Conservation (phyloP, 2,797 vertebrate species). For the Peromyscus eremicus region DNA sequence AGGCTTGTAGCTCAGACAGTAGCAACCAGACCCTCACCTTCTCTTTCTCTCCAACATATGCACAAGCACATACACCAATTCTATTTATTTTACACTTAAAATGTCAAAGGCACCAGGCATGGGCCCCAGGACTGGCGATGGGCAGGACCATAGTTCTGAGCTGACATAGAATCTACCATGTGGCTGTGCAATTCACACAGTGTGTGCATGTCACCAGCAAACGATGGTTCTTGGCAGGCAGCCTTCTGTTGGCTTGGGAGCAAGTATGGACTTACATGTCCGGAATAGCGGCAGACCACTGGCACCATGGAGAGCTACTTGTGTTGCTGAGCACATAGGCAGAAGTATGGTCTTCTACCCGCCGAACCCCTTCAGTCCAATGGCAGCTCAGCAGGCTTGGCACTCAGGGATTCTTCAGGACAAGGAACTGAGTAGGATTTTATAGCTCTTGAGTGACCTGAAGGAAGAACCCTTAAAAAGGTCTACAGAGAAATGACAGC, state of each 20-base stretch:
- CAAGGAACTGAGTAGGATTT: neutral
- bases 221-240: constrained; percentile 68
- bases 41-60: neutral
- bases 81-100: constrained; percentile 73
- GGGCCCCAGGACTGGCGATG: neutral
- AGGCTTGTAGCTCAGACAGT: constrained; percentile 30
- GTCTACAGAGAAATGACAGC: neutral
- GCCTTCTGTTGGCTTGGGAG: constrained; percentile 73
- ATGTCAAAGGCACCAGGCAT: constrained; percentile 34
- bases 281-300: constrained; percentile 12
- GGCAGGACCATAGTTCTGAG: constrained; percentile 3
- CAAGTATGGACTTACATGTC: constrained; percentile 64
- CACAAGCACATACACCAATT: neutral
- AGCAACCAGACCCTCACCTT: neutral
- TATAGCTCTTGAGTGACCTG: neutral
- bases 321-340: neutral
- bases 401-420: neutral
- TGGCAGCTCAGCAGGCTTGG: neutral
- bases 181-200: constrained; percentile 77
- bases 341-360: no score
- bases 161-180: constrained; percentile 22
- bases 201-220: constrained; percentile 66
- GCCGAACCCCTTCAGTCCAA: accelerated
- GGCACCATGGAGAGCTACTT: neutral
- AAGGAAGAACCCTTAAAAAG: neutral